These are phyloP conservation scores for Ceratitis capitata DNA, from an alignment of 1,140 invertebrate species.

Conservation along the genomic window DNA sequence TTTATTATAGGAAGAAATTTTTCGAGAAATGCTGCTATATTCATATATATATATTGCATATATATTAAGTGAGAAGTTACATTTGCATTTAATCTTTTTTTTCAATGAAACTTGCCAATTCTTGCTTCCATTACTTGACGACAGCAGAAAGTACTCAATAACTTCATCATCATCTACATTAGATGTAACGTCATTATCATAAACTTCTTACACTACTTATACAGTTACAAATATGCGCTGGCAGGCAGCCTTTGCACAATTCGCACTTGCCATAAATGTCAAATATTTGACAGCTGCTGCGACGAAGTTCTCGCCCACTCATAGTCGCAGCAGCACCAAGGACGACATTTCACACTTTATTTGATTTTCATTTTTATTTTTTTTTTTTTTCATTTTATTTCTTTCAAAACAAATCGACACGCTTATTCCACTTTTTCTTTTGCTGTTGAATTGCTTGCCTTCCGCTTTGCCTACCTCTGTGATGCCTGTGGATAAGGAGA, in stretches of 20 bases:
- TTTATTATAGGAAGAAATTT: background rate
- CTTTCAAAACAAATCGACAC: background rate
- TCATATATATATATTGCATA: background rate
- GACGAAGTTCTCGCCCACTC: background rate
- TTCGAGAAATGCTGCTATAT: background rate
- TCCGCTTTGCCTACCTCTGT: background rate
- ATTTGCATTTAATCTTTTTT: too few relatives aligned
- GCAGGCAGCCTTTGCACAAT: background rate
- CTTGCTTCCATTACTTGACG: background rate
- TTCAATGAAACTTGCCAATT: background rate
- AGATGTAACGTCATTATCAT: background rate
- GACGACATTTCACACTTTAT: background rate
- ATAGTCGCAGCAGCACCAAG: background rate
- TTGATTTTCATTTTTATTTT: background rate
- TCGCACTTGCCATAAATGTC: background rate
- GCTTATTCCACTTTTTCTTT: background rate
- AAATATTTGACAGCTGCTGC: conserved; percentile 21
- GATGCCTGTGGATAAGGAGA: background rate
- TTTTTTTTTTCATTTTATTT: background rate
- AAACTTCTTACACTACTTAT: background rate
- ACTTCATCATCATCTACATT: background rate
- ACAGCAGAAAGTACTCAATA: background rate
- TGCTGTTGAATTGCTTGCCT: background rate
- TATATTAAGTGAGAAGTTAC: too few relatives aligned
- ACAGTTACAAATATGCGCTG: background rate